Percentiles rank a stretch among this genome's conserved stretches.
Evolutionary conservation across 2,113 vertebrate species (phyloP).

Genomic region (Malurus melanocephalus): DNA sequence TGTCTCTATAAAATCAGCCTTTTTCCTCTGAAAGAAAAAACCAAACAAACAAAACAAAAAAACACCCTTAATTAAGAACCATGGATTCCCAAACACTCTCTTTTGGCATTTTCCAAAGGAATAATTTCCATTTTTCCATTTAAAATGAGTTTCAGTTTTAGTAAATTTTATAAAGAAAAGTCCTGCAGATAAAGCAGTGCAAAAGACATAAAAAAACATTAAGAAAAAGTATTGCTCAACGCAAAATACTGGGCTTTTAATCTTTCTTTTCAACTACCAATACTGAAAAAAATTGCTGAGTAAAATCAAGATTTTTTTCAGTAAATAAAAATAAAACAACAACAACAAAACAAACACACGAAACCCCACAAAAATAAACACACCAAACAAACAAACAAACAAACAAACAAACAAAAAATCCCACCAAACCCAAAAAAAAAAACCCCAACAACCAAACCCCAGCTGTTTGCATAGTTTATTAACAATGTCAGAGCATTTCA

Average conservation of each 20-base stretch:
- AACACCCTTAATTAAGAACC: not conserved
- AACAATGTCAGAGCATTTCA: not conserved
- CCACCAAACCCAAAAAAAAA: too few species aligned
- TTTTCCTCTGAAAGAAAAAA: not conserved
- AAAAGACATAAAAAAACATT: not conserved
- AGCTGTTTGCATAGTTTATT: not conserved
- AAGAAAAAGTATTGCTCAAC: not conserved
- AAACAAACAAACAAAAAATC: too few species aligned
- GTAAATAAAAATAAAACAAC: not conserved
- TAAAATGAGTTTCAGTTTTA: not conserved
- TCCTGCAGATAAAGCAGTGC: not conserved
- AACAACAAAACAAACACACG: rapidly evolving
- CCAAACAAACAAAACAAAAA: too few species aligned
- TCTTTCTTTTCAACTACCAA: not conserved
- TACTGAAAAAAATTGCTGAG: not conserved
- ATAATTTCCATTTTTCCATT: not conserved
- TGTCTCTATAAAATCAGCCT: not conserved
- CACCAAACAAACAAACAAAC: too few species aligned
- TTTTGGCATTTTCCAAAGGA: not conserved
- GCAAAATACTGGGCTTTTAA: not conserved
- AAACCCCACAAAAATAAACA: too few species aligned
- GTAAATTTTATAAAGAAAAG: not conserved
- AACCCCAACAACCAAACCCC: rapidly evolving
- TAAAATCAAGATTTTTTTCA: not conserved
- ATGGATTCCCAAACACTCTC: not conserved